These are phyloP conservation scores for Ovis aries DNA, from an alignment of 2,113 vertebrate genomes.

Conservation along the genomic window ARS-UI_Ramb_v3.0 NC_056080.1:86415001-86415500, in stretches of 20 bases:
- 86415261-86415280: neutral
- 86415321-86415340: neutral
- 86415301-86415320: neutral
- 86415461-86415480: neutral
- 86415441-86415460: neutral
- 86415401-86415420: neutral
- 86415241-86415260: neutral
- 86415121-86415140: neutral
- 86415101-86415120: neutral
- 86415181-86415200: neutral
- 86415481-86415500: neutral
- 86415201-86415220: neutral
- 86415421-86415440: neutral
- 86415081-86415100: neutral
- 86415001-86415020: neutral
- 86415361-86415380: neutral
- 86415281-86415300: rapidly evolving
- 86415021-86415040: neutral
- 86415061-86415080: neutral
- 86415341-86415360: neutral
- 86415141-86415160: neutral
- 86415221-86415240: neutral
- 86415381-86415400: neutral
- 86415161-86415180: neutral
- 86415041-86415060: neutral